Base-by-base conservation (phyloP, 2,797 vertebrate genomes). In the Eurystomus glaucurus region DNA sequence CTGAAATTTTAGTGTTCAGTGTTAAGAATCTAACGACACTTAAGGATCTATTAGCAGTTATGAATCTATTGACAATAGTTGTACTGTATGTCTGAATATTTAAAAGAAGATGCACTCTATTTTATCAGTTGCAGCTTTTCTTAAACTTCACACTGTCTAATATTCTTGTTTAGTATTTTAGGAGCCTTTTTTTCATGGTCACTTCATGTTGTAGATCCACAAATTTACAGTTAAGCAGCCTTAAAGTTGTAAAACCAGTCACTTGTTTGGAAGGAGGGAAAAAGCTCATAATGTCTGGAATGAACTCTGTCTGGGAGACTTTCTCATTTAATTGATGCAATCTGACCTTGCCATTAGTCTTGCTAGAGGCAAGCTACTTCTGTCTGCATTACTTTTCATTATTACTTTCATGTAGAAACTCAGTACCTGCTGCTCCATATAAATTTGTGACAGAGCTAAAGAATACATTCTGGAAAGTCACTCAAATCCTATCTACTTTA, bases 261-360 rank as follows among this genome's bases (percentile, higher is more conserved):
- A 90, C 46, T 89, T 85, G 16, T 90, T 96, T 90, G 15, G 8
- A 74, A 85, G 46, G 28, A 70, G 41, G 3, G 11, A 29, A 93
- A 96, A 72, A 87, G 31, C 68, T 91, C 51, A 69, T 60, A 93
- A 85, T 71, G 43, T 80, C n/a, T 87, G 70, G 39, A 87, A 50
- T 86, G 71, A 97, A 96, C 61, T 96, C 95, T 94, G 86, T 94
- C 70, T 91, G 93, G 61, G 37, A 96, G 65, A 55, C 39, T 92
- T 93, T 97, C 61, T 94, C 72, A 80, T 96, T 97, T 97, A 98
- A 98, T 97, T 97, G 95, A 96, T 97, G 71, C 86, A 93, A 86
- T 90, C 46, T 96, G 95, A 97, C 96, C 94, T 98, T 97, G 96
- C 95, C 90, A 95, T 97, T 95, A 96, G 92, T 97, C 69, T 97